Base-by-base conservation (phyloP, 2,888 invertebrate genomes). In the Smittia aterrima region DNA sequence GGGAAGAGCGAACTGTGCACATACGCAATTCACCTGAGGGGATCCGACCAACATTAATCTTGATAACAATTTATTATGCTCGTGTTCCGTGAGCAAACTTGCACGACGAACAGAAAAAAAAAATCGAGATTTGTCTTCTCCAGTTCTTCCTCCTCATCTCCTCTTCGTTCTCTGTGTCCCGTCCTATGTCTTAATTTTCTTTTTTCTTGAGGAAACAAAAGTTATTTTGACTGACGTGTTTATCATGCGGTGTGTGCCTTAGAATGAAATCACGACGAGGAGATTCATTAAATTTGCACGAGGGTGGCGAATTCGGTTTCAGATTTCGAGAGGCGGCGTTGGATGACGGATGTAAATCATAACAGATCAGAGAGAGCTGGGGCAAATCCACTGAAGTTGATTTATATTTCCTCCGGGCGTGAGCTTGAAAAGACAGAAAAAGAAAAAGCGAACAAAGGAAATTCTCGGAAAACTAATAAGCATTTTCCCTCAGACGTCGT, bases 61-160 rank as follows among this genome's bases (percentile, higher is more conserved):
- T 70, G 70, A 70, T 70, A 70, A 70, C 54, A 70, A 70, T 70
- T 70, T 70, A 70, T 70, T 54, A 32, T 67, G 67, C 67, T 67
- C 70, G 53, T 54, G 54, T 32, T 47, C 13, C 24, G 1, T 47
- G 1, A 1, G 11, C 32, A 32, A 32, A 64, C 24, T 11, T 64
- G 24, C 16, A 24, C 16, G 9, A 20, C 18, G 11, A 24, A 47
- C 67, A 24, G 38, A 38, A 32, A 67, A 16, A 32, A 32, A 32
- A 67, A 67, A 9, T 41, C 67, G 20, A 67, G 67, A 67, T 67
- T 67, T 67, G 40, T 7, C 20, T n/a, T 9, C 9, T 18, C 18
- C 16, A 4, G 2, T 58, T 18, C 16, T 3, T 47, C 3, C 16
- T 9, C 2, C 3, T 6, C 58, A 58, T 58, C 18, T 3, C 20